A percentile compares a stretch with the other conserved stretches of the same genome.
Evolutionary conservation across 2,797 vertebrate species (phyloP).

Genomic region (Urosaurus nigricauda): DNA sequence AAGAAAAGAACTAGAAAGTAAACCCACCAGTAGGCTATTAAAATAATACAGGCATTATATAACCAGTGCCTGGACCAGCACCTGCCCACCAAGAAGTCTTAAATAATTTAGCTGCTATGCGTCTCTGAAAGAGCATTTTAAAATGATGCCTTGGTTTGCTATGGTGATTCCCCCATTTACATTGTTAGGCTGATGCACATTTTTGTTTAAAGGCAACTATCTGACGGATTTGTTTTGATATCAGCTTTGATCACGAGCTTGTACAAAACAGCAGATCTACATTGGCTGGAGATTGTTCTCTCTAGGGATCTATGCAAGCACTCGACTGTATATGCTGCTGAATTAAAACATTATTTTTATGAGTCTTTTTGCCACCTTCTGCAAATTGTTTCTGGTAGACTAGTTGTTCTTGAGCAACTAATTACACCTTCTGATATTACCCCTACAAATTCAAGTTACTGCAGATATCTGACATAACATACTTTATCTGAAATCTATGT

Average conservation of each 20-base stretch:
- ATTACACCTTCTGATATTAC: background rate
- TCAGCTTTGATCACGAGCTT: background rate
- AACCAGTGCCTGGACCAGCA: no score
- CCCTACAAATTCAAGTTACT: background rate
- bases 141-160: background rate
- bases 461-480: background rate
- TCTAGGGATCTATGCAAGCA: background rate
- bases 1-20: no score
- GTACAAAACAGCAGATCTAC: conserved; percentile 16
- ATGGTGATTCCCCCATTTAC: conserved; percentile 43
- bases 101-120: conserved; percentile 59
- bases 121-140: conserved; percentile 46
- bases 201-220: conserved; percentile 34
- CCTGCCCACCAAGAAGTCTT: conserved; percentile 30
- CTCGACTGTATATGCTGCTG: background rate
- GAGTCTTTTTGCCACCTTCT: background rate
- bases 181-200: conserved; percentile 53
- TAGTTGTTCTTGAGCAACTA: background rate
- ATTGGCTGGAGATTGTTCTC: background rate
- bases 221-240: conserved; percentile 27
- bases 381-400: background rate
- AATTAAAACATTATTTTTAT: background rate
- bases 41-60: no score
- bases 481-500: background rate
- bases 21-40: no score